A percentile compares a stretch with the other conserved stretches of the same genome.
Conservation (phyloP, 2,797 vertebrate species). For the Pantherophis alleghaniensis region DNA sequence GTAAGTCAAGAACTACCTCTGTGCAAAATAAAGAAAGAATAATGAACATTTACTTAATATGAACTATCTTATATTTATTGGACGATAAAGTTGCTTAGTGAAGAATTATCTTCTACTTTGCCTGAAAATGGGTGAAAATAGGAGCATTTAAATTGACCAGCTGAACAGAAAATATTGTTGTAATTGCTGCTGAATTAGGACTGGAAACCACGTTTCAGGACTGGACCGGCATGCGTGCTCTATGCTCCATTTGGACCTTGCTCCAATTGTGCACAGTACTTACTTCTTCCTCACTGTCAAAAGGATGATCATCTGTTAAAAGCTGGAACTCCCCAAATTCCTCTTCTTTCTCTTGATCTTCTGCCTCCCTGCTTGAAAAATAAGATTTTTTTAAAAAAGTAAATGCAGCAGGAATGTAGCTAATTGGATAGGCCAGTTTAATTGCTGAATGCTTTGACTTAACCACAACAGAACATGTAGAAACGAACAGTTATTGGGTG, state of each 20-base stretch:
- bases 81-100: background rate
- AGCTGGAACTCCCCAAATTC: constrained; percentile 88
- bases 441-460: background rate
- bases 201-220: background rate
- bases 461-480: background rate
- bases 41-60: background rate
- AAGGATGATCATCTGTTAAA: constrained; percentile 82
- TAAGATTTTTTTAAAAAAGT: background rate
- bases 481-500: background rate
- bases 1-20: background rate
- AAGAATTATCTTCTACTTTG: background rate
- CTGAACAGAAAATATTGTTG: background rate
- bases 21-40: background rate
- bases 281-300: constrained; percentile 84
- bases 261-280: constrained; percentile 11
- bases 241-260: background rate
- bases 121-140: background rate
- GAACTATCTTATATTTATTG: background rate
- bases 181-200: no score
- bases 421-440: background rate
- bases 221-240: background rate
- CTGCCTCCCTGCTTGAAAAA: constrained; percentile 65
- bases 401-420: background rate
- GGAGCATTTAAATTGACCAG: background rate
- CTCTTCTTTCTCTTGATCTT: constrained; percentile 78